phyloP scores from a whole-genome alignment of 1,140 invertebrate species.

The Riptortus pedestris region DNA sequence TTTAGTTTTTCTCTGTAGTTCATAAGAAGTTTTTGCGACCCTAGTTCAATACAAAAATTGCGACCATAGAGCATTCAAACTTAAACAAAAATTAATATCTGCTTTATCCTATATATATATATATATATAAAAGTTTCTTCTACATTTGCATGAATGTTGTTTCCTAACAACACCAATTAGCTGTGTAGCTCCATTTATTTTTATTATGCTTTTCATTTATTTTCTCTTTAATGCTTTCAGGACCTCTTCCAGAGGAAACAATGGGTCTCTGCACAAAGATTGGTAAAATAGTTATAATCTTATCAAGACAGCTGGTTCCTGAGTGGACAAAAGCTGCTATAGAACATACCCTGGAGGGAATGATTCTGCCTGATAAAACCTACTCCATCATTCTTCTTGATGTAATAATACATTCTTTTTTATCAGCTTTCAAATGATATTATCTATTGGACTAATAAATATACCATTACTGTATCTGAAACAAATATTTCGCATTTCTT shows the following conservation, averaged over 20 bases:
- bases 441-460: not conserved
- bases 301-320: constrained; percentile 13
- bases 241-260: constrained; percentile 14
- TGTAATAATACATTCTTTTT: not conserved
- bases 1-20: too few species aligned
- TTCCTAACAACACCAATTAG: not conserved
- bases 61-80: not conserved
- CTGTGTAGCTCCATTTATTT: not conserved
- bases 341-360: constrained; percentile 3
- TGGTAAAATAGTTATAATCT: constrained; percentile 18
- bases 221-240: constrained; percentile 1
- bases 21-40: too few species aligned
- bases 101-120: not conserved
- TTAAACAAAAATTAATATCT: not conserved
- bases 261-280: constrained; percentile 7
- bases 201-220: not conserved
- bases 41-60: too few species aligned
- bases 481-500: not conserved
- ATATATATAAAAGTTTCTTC: not conserved
- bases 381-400: constrained; percentile 15
- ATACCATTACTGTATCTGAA: not conserved
- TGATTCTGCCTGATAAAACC: constrained; percentile 4
- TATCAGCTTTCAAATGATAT: not conserved
- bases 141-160: not conserved
- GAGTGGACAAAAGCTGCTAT: constrained; percentile 14